Evolutionary conservation across 2,888 invertebrate genomes (phyloP).

Genomic region (Papilio elwesi): DNA sequence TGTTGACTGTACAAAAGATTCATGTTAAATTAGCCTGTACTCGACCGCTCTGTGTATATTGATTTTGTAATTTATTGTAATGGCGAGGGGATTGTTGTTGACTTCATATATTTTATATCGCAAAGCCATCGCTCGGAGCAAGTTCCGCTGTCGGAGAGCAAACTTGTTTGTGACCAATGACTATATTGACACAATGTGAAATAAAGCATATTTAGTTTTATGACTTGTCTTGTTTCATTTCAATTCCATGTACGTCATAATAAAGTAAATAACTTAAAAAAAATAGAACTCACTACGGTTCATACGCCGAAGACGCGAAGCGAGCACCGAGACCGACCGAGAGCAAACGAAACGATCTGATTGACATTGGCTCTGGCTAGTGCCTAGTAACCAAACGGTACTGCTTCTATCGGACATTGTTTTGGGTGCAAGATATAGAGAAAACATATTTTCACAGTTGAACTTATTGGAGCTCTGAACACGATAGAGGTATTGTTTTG

Average conservation of each 20-base stretch:
- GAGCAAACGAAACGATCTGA: too few species aligned
- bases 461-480: too few species aligned
- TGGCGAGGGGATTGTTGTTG: slow-evolving; percentile 72
- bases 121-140: slow-evolving; percentile 63
- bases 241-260: background rate
- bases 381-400: too few species aligned
- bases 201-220: slow-evolving; percentile 83
- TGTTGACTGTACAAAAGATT: slow-evolving; percentile 22
- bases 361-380: too few species aligned
- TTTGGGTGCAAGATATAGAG: too few species aligned
- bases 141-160: slow-evolving; percentile 70
- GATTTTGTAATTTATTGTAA: slow-evolving; percentile 64
- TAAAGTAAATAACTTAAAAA: too few species aligned
- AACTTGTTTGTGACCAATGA: slow-evolving; percentile 79
- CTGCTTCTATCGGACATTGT: too few species aligned
- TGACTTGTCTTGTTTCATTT: slow-evolving; percentile 55
- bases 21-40: slow-evolving; percentile 40
- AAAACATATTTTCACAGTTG: too few species aligned
- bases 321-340: too few species aligned
- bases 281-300: too few species aligned
- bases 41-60: slow-evolving; percentile 51
- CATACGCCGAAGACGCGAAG: too few species aligned
- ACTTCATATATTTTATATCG: slow-evolving; percentile 80
- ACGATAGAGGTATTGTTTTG: too few species aligned
- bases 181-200: slow-evolving; percentile 78